Base-by-base conservation (phyloP, 1,140 invertebrate species). In the Eubasilissa regina region DNA sequence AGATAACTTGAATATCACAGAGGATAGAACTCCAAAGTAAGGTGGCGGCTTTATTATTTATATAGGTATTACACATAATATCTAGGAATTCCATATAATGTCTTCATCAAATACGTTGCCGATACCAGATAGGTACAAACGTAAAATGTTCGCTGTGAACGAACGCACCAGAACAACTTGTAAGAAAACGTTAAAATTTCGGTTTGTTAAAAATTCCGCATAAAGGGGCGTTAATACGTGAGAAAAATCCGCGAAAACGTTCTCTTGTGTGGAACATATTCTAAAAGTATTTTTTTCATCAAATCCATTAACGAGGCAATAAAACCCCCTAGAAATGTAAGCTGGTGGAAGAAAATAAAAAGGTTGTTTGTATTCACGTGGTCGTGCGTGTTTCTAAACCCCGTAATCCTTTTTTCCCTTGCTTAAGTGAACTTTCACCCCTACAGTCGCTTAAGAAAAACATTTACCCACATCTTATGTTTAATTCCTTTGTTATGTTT, bases 401-500 rank as follows among this genome's bases (percentile, higher is more conserved):
- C 48, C 48, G n/a, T 51, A 51, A 51, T 51, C 58, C 58, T 60
- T 6, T 55, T 55, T 17, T 21, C 58, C 58, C 58, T 21, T 60
- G 15, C 58, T 60, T 21, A 25, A 25, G 58, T 15, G 48, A 51
- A 15, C 48, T 51, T 15, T 51, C 48, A 15, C 48, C 48, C 48
- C 48, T 51, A 51, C n/a, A 51, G 11, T 12, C n/a, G 48, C 11
- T 51, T 35, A 60, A 60, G 21, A 25, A 21, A 60, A 60, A 60
- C 58, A 60, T 60, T 6, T 35, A 17, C 58, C 58, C 58, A 55
- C 53, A 55, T 60, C 58, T 60, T 35, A 12, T 60, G 58, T 60
- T 60, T 60, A 60, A 60, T 60, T 60, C 58, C 21, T 60, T 60
- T 60, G 58, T 60, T 60, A 60, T 60, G 58, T 21, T 60, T 60